These are phyloP conservation scores for Rhincodon typus DNA, from an alignment of 2,797 vertebrate species.

Conservation along the genomic window DNA sequence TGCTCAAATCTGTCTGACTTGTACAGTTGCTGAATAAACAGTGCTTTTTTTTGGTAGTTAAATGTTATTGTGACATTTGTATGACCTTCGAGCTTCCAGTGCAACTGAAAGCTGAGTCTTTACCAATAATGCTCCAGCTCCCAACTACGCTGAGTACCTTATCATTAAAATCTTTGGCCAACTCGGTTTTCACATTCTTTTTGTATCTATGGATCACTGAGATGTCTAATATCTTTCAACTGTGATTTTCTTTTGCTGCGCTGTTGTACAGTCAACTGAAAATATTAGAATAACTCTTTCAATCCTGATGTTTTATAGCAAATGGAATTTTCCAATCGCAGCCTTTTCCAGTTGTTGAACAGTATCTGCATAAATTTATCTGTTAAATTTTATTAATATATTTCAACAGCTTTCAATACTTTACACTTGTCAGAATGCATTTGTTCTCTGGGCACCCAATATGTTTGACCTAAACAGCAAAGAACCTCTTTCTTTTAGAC, in stretches of 20 bases:
- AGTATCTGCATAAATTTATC: neutral
- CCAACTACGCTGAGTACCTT: neutral
- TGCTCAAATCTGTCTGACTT: neutral
- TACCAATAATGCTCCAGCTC: neutral
- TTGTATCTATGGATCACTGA: neutral
- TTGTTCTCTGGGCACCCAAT: neutral
- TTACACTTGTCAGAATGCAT: neutral
- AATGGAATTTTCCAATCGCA: slow-evolving; percentile 28
- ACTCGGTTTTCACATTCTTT: slow-evolving; percentile 3
- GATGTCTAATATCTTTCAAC: neutral
- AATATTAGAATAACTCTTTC: neutral
- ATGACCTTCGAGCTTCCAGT: neutral
- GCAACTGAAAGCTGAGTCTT: neutral
- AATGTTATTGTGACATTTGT: neutral
- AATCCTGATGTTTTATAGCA: neutral
- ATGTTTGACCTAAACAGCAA: neutral
- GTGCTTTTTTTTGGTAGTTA: neutral
- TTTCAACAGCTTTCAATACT: slow-evolving; percentile 2
- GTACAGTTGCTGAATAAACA: neutral
- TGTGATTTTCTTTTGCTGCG: neutral
- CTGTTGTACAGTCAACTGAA: neutral
- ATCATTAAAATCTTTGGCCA: neutral
- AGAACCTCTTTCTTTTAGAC: neutral
- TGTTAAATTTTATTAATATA: neutral
- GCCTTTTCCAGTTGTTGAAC: neutral